A percentile compares a stretch with the other conserved stretches of the same genome.
phyloP scores from a whole-genome alignment of 1,140 invertebrate genomes.

The Tyrophagus putrescentiae region DNA sequence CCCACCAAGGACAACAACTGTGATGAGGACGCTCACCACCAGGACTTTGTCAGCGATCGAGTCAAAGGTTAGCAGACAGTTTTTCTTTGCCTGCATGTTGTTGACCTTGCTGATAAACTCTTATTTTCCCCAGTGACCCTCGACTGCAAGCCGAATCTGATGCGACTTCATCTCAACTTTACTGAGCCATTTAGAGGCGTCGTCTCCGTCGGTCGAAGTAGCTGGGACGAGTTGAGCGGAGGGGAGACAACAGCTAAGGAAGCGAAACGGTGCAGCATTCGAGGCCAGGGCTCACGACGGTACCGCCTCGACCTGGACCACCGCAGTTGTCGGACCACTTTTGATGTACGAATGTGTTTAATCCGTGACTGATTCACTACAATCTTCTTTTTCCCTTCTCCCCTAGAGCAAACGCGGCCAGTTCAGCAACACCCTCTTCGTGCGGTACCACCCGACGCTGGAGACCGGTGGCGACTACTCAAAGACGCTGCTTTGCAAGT shows the following conservation, averaged over 20 bases:
- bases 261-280: slow-evolving; percentile 21
- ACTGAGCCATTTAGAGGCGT: slow-evolving; percentile 27
- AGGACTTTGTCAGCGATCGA: slow-evolving; percentile 4
- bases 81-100: slow-evolving; percentile 7
- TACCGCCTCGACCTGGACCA: slow-evolving; percentile 25
- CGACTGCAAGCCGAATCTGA: slow-evolving; percentile 26
- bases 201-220: slow-evolving; percentile 22
- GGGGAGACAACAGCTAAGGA: background rate
- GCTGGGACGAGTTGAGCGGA: too few relatives aligned
- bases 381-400: background rate
- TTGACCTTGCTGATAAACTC: background rate
- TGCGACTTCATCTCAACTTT: slow-evolving; percentile 27
- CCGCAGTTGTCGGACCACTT: slow-evolving; percentile 25
- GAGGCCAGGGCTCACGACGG: slow-evolving; percentile 21
- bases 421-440: slow-evolving; percentile 84
- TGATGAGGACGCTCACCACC: background rate
- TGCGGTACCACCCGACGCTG: slow-evolving; percentile 74
- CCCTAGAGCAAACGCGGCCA: slow-evolving; percentile 19
- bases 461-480: slow-evolving; percentile 89
- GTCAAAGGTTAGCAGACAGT: slow-evolving; percentile 7
- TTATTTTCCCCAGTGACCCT: slow-evolving; percentile 23
- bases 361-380: background rate
- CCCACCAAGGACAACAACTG: background rate
- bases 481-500: slow-evolving; percentile 80
- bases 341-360: slow-evolving; percentile 17